Conservation (phyloP, 2,113 vertebrate genomes). For the Pteronura brasiliensis region DNA sequence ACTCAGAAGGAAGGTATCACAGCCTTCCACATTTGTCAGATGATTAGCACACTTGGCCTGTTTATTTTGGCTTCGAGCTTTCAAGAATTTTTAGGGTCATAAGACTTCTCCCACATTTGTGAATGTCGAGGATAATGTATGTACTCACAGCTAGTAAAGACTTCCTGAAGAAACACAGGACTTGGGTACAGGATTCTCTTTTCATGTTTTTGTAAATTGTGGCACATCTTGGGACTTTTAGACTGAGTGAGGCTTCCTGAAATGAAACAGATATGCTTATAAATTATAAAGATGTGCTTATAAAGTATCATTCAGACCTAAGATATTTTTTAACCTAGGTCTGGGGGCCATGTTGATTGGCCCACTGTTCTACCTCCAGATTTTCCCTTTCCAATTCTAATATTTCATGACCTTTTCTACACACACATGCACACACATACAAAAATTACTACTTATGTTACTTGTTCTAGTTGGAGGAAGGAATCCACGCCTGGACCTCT, state of each 20-base stretch:
- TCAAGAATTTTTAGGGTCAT: not conserved
- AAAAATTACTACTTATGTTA: not conserved
- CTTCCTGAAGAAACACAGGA: not conserved
- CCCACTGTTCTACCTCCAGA: not conserved
- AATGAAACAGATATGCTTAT: not conserved
- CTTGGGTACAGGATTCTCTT: not conserved
- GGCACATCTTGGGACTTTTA: not conserved
- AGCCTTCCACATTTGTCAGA: not conserved
- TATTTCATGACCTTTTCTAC: not conserved
- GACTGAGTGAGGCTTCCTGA: not conserved
- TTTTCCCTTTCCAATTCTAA: not conserved
- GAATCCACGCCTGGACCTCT: not conserved
- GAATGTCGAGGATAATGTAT: not conserved
- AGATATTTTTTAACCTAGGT: not conserved
- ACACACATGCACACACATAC: not conserved
- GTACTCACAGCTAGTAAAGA: not conserved
- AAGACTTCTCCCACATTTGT: not conserved
- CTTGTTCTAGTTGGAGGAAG: not conserved
- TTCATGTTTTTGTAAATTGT: not conserved
- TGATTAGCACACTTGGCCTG: not conserved
- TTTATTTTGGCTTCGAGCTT: not conserved
- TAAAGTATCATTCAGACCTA: not conserved
- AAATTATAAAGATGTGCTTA: not conserved
- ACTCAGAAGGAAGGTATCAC: not conserved
- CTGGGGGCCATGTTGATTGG: not conserved